Evolutionary conservation across 2,888 invertebrate genomes (phyloP).

Genomic region (Sceliomorpha sp.): DNA sequence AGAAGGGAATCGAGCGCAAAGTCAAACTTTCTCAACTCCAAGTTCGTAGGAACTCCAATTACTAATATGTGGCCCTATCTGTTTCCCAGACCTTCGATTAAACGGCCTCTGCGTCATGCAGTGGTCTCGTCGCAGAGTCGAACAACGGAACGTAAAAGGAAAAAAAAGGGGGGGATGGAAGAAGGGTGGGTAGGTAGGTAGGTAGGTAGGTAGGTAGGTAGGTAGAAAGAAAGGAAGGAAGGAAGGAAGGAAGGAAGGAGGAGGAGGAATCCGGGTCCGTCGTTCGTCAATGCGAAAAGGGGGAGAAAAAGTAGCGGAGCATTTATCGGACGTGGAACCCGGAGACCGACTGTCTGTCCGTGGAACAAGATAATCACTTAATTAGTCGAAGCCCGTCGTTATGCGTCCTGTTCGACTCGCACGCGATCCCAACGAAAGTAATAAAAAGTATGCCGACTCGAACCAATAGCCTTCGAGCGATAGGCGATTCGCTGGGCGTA

Average conservation of each 20-base stretch:
- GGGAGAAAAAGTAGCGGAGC: slow-evolving; percentile 11
- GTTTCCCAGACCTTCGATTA: slow-evolving; percentile 7
- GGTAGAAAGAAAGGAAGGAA: too few relatives aligned
- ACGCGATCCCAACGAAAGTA: slow-evolving; percentile 61
- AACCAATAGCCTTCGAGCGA: too few relatives aligned
- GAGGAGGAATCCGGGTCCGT: slow-evolving; percentile 3
- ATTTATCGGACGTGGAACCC: slow-evolving; percentile 29
- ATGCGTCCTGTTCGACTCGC: slow-evolving; percentile 55
- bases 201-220: not conserved
- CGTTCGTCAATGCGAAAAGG: slow-evolving; percentile 11
- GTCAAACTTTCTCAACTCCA: too few relatives aligned
- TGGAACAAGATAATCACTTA: slow-evolving; percentile 71
- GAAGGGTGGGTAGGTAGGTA: not conserved
- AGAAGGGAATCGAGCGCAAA: too few relatives aligned
- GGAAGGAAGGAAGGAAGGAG: not conserved
- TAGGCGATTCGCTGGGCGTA: too few relatives aligned
- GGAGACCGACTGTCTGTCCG: slow-evolving; percentile 63
- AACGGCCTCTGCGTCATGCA: slow-evolving; percentile 6
- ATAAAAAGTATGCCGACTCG: slow-evolving; percentile 44
- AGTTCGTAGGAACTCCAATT: slow-evolving; percentile 1
- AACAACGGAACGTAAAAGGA: not conserved
- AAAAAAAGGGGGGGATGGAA: not conserved
- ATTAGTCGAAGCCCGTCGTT: slow-evolving; percentile 63
- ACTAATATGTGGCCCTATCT: not conserved
- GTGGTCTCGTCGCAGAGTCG: slow-evolving; percentile 3